These are phyloP conservation scores for Poliocrania exsul DNA, from an alignment of 2,797 vertebrate species.

Conservation along the genomic window DNA sequence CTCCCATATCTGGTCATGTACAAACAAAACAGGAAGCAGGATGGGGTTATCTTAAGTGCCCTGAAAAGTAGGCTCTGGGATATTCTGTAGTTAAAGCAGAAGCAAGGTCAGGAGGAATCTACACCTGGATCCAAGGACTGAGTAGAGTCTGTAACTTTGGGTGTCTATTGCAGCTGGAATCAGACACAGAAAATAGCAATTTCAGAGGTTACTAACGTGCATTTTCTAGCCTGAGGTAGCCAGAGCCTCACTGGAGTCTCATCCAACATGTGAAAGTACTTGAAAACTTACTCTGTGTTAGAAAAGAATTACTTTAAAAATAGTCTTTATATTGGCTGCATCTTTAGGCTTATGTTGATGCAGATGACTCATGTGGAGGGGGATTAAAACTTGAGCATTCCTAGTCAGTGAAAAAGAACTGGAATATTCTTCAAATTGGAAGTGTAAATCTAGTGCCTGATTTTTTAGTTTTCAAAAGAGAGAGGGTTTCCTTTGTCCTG, in stretches of 20 bases:
- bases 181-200: neutral
- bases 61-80: neutral
- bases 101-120: neutral
- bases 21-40: neutral
- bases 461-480: neutral
- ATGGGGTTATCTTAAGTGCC: neutral
- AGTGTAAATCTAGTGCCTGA: neutral
- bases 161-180: neutral
- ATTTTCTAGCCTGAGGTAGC: neutral
- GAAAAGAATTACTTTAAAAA: neutral
- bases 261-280: neutral
- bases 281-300: neutral
- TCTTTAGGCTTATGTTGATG: neutral
- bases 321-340: neutral
- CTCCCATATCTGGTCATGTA: rapidly evolving
- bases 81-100: neutral
- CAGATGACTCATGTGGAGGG: neutral
- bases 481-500: neutral
- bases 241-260: neutral
- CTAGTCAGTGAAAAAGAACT: neutral
- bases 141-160: neutral
- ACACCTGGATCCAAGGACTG: neutral
- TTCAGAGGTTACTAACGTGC: neutral
- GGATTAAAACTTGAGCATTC: neutral
- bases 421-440: neutral